phyloP scores from a whole-genome alignment of 2,888 invertebrate genomes.

The Patella ulyssiponensis region DNA sequence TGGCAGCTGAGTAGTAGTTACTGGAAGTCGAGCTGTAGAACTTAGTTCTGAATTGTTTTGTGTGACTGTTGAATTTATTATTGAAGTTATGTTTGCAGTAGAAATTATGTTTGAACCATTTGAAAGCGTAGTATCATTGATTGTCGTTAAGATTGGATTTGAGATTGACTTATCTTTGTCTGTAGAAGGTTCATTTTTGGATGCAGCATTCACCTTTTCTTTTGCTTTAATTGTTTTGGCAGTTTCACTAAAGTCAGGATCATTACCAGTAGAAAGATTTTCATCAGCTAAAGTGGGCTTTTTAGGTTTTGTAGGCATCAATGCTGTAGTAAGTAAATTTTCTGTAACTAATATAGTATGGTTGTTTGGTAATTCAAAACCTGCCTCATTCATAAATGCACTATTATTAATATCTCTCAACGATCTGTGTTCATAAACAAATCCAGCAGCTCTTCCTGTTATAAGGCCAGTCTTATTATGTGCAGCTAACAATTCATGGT shows the following conservation, averaged over 20 bases:
- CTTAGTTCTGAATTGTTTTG: background rate
- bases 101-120: background rate
- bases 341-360: no score
- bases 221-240: background rate
- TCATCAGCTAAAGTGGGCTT: background rate
- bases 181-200: no score
- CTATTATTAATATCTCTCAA: no score
- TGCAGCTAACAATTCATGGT: background rate
- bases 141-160: conserved; percentile 8
- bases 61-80: background rate
- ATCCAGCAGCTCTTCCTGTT: conserved; percentile 1
- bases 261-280: background rate
- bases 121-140: conserved; percentile 6
- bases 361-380: no score
- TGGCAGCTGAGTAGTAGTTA: background rate
- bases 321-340: background rate
- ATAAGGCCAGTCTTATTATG: background rate
- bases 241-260: background rate
- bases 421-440: no score
- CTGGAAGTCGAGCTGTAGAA: background rate
- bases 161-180: background rate
- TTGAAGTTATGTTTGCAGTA: background rate
- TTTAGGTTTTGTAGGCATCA: background rate
- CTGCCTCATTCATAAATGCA: no score
- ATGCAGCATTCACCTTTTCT: background rate